Evolutionary conservation across 2,888 invertebrate species (phyloP).

Genomic region (Volucella inflata): DNA sequence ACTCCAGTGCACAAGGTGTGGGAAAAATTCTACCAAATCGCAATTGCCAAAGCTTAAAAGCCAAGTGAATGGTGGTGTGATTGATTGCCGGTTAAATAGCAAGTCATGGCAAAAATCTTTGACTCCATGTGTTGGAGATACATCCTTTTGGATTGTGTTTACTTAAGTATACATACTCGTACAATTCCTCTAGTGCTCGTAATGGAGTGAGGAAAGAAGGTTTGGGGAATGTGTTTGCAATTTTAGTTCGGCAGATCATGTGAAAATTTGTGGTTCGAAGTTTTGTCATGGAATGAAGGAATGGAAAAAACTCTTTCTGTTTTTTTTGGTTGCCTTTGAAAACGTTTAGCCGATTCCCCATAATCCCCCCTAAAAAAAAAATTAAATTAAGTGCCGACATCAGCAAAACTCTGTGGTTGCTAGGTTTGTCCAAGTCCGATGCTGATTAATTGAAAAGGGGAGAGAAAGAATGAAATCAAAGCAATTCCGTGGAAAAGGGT

Average conservation of each 20-base stretch:
- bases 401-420: too few species aligned
- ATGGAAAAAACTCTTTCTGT: too few species aligned
- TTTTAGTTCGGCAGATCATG: constrained; percentile 50
- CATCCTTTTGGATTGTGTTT: too few species aligned
- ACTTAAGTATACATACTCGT: too few species aligned
- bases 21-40: constrained; percentile 2
- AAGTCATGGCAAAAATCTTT: constrained; percentile 3
- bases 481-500: constrained; percentile 20
- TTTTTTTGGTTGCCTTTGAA: too few species aligned
- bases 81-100: constrained; percentile 26
- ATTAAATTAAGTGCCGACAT: too few species aligned
- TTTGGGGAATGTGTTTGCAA: constrained; percentile 38
- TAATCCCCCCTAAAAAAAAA: too few species aligned
- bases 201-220: background rate
- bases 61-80: constrained; percentile 34
- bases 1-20: background rate
- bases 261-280: constrained; percentile 54
- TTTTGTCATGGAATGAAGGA: constrained; percentile 21
- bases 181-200: background rate
- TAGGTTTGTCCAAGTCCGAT: too few species aligned
- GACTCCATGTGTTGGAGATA: constrained; percentile 17
- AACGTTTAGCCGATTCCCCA: too few species aligned
- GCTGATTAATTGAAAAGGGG: background rate
- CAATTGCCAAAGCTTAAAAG: constrained; percentile 33
- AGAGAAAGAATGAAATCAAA: constrained; percentile 1